phyloP scores from a whole-genome alignment of 2,113 vertebrate genomes.

The Fregata magnificens region DNA sequence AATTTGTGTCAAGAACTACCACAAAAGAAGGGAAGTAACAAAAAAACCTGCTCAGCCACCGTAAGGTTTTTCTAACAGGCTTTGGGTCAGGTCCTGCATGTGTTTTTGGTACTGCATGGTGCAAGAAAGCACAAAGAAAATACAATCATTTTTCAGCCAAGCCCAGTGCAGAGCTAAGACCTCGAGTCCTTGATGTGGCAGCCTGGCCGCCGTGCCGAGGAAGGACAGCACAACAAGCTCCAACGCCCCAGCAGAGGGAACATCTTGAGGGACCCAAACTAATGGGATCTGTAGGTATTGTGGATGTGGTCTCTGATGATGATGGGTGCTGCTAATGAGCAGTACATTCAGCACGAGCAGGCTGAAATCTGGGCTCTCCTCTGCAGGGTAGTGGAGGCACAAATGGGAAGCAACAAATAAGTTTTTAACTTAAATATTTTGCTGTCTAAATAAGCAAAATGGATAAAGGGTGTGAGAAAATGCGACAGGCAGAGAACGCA shows the following conservation, averaged over 20 bases:
- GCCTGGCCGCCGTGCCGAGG: neutral
- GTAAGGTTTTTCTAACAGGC: neutral
- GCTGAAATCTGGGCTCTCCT: neutral
- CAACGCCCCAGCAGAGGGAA: neutral
- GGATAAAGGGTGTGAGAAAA: neutral
- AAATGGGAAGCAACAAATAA: too few relatives aligned
- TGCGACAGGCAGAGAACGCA: rapidly evolving
- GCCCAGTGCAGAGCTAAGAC: neutral
- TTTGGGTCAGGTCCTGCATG: neutral
- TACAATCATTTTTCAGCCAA: neutral
- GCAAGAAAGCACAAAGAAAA: neutral
- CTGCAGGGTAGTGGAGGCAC: neutral
- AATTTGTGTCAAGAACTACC: neutral
- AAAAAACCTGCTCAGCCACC: neutral
- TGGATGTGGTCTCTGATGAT: neutral
- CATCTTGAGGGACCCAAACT: neutral
- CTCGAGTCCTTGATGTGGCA: rapidly evolving
- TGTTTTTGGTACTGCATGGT: neutral
- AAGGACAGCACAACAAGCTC: neutral
- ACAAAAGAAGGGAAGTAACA: neutral
- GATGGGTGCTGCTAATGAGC: neutral
- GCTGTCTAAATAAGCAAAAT: neutral
- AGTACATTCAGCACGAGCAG: rapidly evolving
- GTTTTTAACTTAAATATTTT: neutral
- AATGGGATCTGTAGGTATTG: neutral